phyloP scores from a whole-genome alignment of 2,888 invertebrate genomes.

The Torymus aiolomorphi region DNA sequence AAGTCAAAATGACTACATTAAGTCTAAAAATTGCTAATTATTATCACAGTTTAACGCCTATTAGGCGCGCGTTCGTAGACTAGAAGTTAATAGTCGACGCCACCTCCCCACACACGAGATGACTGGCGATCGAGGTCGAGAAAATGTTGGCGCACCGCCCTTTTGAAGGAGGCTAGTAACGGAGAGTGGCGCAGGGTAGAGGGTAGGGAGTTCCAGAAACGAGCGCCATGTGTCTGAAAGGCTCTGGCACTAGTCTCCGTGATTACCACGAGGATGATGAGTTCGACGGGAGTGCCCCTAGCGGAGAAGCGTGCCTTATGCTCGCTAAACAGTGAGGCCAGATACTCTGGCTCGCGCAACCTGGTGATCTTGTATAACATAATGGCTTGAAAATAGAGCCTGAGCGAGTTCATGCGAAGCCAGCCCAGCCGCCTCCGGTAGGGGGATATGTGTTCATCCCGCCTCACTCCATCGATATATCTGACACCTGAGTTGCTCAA shows the following conservation, averaged over 20 bases:
- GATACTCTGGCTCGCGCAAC: background rate
- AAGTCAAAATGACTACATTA: too few relatives aligned
- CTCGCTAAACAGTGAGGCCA: background rate
- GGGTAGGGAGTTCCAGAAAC: too few relatives aligned
- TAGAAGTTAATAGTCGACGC: too few relatives aligned
- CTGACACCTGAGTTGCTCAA: background rate
- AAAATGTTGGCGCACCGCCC: too few relatives aligned
- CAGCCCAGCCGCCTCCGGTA: constrained; percentile 1
- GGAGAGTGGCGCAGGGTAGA: background rate
- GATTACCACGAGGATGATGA: background rate
- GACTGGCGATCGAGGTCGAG: too few relatives aligned
- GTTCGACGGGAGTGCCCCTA: background rate
- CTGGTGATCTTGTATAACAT: background rate
- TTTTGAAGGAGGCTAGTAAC: background rate
- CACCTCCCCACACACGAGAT: too few relatives aligned
- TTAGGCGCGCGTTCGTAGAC: too few relatives aligned
- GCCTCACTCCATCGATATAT: constrained; percentile 2
- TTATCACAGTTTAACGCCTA: too few relatives aligned
- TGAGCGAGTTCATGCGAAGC: too few relatives aligned
- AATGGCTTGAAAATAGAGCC: background rate
- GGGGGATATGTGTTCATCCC: background rate
- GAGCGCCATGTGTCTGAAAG: background rate
- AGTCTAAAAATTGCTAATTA: too few relatives aligned
- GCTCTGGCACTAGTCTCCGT: too few relatives aligned
- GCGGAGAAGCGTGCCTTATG: background rate